phyloP scores from a whole-genome alignment of 2,113 vertebrate species.

The Siniperca knerii region DNA sequence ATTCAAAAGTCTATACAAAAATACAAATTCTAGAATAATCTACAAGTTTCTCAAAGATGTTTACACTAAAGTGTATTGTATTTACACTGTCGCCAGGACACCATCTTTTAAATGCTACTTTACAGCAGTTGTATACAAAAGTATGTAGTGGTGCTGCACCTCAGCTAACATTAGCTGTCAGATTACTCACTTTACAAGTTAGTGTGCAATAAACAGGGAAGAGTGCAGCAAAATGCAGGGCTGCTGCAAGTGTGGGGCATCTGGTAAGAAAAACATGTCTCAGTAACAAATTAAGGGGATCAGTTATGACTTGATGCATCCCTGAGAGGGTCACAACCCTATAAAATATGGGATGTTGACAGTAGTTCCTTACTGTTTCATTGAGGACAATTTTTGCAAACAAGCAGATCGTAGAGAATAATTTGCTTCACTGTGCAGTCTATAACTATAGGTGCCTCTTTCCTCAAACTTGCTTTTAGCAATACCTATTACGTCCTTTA shows the following conservation, averaged over 20 bases:
- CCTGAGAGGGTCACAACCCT: constrained; percentile 82
- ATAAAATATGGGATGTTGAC: constrained; percentile 68
- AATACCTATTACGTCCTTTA: constrained; percentile 37
- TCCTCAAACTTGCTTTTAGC: constrained; percentile 52
- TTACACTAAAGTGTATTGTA: constrained; percentile 80
- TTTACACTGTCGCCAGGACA: constrained; percentile 80
- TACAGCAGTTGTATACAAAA: constrained; percentile 83
- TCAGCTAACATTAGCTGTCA: constrained; percentile 52
- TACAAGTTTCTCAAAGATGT: constrained; percentile 79
- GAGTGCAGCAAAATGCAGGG: constrained; percentile 77
- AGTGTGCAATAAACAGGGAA: constrained; percentile 74
- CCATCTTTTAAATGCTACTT: constrained; percentile 74
- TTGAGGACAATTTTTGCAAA: constrained; percentile 52
- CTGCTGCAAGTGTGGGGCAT: constrained; percentile 67
- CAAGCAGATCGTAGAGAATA: constrained; percentile 45
- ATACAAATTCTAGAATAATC: constrained; percentile 86
- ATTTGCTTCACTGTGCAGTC: constrained; percentile 59
- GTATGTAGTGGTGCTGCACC: constrained; percentile 71
- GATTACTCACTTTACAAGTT: constrained; percentile 70
- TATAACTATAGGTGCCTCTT: constrained; percentile 20
- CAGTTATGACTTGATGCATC: constrained; percentile 77
- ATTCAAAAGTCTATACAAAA: constrained; percentile 85
- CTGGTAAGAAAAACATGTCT: constrained; percentile 27
- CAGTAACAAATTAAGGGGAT: constrained; percentile 64
- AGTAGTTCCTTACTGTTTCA: constrained; percentile 58